Conservation (phyloP, 30 jellyfish, hydroid and myxozoan genomes). For the Catostylus mosaicus region DNA sequence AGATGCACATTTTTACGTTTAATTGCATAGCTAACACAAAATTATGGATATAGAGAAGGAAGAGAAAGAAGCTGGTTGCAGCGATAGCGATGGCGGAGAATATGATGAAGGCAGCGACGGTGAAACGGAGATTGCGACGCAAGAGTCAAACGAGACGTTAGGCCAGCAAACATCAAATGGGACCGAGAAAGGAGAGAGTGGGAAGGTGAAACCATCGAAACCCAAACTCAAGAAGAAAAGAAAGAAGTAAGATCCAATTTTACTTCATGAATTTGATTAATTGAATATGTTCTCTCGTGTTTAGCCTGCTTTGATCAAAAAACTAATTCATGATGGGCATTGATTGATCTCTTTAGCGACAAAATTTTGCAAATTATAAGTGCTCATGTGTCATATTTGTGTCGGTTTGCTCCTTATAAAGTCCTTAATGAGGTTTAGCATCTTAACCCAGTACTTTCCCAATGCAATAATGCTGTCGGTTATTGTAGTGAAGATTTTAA, state of each 20-base stretch:
- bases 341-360: too few species aligned
- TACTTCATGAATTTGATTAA: too few species aligned
- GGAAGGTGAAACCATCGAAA: constrained; percentile 29
- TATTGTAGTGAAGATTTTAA: too few species aligned
- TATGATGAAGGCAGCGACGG: constrained; percentile 55
- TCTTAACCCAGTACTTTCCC: too few species aligned
- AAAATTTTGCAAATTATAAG: too few species aligned
- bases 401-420: too few species aligned
- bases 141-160: constrained; percentile 25
- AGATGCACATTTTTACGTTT: background rate
- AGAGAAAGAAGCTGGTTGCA: constrained; percentile 47
- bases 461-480: too few species aligned
- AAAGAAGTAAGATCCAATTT: constrained; percentile 58
- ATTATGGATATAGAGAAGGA: constrained; percentile 46
- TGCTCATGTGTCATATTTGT: too few species aligned
- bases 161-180: background rate
- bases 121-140: constrained; percentile 47
- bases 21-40: background rate
- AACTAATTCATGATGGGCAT: too few species aligned
- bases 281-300: too few species aligned
- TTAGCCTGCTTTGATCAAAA: too few species aligned
- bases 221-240: constrained; percentile 53
- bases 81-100: constrained; percentile 61
- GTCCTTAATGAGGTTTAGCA: too few species aligned
- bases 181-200: background rate